Evolutionary conservation across 37 sponge, comb jelly and placozoan genomes (phyloP).

Genomic region (Diacarnus erythraeanus): DNA sequence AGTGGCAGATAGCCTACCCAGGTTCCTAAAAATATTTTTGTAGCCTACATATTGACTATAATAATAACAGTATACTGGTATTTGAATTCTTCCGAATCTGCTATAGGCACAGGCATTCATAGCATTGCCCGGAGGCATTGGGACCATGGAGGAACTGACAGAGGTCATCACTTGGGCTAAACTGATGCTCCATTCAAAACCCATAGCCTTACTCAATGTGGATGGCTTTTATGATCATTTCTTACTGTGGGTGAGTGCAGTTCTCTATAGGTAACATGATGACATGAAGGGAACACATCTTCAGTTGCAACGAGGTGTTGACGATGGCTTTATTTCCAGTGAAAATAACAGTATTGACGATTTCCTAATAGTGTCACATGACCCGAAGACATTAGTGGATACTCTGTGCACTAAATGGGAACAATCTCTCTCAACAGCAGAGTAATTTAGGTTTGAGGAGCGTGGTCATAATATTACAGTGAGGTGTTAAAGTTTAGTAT

Average conservation of each 20-base stretch:
- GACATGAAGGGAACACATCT: neutral
- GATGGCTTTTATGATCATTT: constrained; percentile 58
- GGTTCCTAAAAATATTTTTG: no score
- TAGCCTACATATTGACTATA: no score
- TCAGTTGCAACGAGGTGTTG: constrained; percentile 23
- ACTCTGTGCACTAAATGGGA: constrained; percentile 20
- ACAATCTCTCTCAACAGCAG: neutral
- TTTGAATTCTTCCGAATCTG: no score
- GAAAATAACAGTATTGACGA: constrained; percentile 8
- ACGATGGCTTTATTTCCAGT: constrained; percentile 32
- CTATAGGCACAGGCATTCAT: constrained; percentile 48
- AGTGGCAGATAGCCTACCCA: no score
- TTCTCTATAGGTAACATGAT: neutral
- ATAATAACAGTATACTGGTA: no score
- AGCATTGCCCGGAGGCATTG: constrained; percentile 70
- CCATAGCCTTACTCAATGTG: constrained; percentile 47
- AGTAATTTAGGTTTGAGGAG: no score
- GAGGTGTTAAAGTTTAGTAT: no score
- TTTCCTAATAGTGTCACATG: constrained; percentile 25
- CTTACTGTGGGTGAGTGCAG: constrained; percentile 42
- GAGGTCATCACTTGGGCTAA: constrained; percentile 58
- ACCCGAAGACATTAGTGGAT: constrained; percentile 38
- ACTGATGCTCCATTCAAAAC: constrained; percentile 47
- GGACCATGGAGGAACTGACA: constrained; percentile 69
- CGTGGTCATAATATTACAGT: no score